Base-by-base conservation (phyloP, 2,797 vertebrate genomes). In the Hylomyscus alleni region DNA sequence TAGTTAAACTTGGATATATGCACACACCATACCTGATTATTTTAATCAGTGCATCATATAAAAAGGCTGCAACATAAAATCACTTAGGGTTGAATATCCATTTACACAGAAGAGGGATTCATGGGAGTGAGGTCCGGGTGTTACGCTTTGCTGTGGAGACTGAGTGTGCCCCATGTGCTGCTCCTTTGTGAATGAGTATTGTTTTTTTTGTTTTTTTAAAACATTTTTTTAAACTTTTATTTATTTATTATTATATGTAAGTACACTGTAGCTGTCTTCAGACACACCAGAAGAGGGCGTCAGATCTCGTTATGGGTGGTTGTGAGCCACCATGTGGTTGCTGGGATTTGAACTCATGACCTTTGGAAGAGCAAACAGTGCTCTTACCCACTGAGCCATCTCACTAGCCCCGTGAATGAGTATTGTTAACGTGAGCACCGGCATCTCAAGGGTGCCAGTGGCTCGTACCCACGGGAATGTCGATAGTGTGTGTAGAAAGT, bases 31-130 rank as follows among this genome's bases (percentile, higher is more conserved):
- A 97, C 31, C 62, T 58, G 89, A 94, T 96, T 95, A 95, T 85
- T 97, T 97, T 97, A 96, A 96, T 96, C 95, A 62, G 91, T 91
- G 91, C 2, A 72, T 54, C 47, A 93, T 97, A 97, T 97, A 88
- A 52, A 97, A 97, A 97, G 95, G n/a, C 13, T 96, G 40, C 11
- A 67, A 37, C 78, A 82, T 58, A 67, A 24, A 37, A 47, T 84
- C 44, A 84, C 56, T 80, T 80, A 83, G 76, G 47, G 2, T 82
- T 94, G 26, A n/a, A 26, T 47, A 29, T 73, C 11, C 69, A 60
- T 47, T 88, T 78, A 47, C 34, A 52, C 50, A 37, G 34, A 77
- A 81, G 50, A 88, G 89, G 29, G 34, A 95, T 11, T 94, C 52
- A 24, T 73, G 72, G 40, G 93, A 80, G 83, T 85, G 85, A 89